Evolutionary conservation across 2,888 invertebrate species (phyloP).

Genomic region (Esperia sulphurella): DNA sequence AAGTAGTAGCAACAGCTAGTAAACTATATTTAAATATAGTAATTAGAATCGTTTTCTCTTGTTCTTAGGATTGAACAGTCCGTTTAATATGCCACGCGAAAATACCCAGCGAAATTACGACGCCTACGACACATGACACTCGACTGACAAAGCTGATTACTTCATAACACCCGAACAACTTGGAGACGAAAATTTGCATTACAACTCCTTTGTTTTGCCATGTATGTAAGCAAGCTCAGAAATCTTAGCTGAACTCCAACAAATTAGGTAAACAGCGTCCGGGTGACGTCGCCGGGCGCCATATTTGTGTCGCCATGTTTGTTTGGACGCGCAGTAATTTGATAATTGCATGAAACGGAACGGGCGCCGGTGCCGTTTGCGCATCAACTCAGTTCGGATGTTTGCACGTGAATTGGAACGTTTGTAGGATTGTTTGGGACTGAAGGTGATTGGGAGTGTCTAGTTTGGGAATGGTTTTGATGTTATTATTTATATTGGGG

Average conservation of each 20-base stretch:
- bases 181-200: slow-evolving; percentile 42
- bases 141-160: slow-evolving; percentile 20
- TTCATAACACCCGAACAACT: slow-evolving; percentile 16
- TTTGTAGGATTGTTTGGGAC: not conserved
- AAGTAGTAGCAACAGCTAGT: too few relatives aligned
- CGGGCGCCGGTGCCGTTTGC: slow-evolving; percentile 29
- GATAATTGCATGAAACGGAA: slow-evolving; percentile 56
- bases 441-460: slow-evolving; percentile 6
- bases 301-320: slow-evolving; percentile 40
- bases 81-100: too few relatives aligned
- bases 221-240: slow-evolving; percentile 26
- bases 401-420: slow-evolving; percentile 23
- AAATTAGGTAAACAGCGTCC: slow-evolving; percentile 58
- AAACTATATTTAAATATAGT: too few relatives aligned
- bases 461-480: not conserved
- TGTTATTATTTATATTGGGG: not conserved
- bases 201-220: slow-evolving; percentile 32
- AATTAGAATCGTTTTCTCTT: too few relatives aligned
- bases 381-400: slow-evolving; percentile 26
- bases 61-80: too few relatives aligned
- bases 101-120: too few relatives aligned
- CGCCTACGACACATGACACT: not conserved
- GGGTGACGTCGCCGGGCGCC: slow-evolving; percentile 43
- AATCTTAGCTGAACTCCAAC: slow-evolving; percentile 52
- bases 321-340: slow-evolving; percentile 49